A percentile compares a stretch with the other conserved stretches of the same genome.
These are phyloP conservation scores for Mythimna pallens DNA, from an alignment of 2,888 invertebrate genomes.

Conservation along the genomic window DNA sequence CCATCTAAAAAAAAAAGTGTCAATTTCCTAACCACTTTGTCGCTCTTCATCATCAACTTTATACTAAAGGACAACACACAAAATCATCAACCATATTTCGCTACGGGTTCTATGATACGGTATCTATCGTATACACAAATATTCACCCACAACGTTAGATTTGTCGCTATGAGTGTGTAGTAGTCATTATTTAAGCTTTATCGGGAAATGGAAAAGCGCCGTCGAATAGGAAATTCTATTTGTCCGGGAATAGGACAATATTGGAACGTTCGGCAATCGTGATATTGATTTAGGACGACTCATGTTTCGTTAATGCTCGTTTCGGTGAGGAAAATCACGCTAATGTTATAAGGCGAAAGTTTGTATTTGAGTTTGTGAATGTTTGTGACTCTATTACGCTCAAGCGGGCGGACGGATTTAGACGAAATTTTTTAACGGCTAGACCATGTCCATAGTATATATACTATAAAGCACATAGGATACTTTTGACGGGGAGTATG, in stretches of 20 bases:
- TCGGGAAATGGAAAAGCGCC: constrained; percentile 53
- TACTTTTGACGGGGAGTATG: no score
- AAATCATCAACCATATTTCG: constrained; percentile 1
- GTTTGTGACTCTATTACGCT: no score
- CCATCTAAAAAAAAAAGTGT: background rate
- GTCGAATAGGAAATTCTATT: constrained; percentile 59
- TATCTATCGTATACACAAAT: background rate
- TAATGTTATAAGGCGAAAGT: no score
- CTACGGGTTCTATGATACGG: background rate
- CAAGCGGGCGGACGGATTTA: no score
- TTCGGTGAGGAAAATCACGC: constrained; percentile 14
- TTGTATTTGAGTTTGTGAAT: no score
- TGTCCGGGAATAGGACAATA: constrained; percentile 41
- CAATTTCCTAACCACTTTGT: background rate
- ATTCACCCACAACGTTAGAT: constrained; percentile 12
- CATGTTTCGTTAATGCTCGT: constrained; percentile 34
- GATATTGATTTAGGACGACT: constrained; percentile 56
- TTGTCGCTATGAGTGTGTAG: constrained; percentile 30
- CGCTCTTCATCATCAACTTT: background rate
- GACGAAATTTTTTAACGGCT: no score
- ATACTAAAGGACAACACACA: background rate
- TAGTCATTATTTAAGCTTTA: constrained; percentile 44
- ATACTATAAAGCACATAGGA: no score
- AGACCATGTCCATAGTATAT: no score
- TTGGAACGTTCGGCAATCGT: constrained; percentile 30